Evolutionary conservation across 2,113 vertebrate genomes (phyloP), one percentile per base, ranked within the genome.

Genomic region (Trinectes maculatus): DNA sequence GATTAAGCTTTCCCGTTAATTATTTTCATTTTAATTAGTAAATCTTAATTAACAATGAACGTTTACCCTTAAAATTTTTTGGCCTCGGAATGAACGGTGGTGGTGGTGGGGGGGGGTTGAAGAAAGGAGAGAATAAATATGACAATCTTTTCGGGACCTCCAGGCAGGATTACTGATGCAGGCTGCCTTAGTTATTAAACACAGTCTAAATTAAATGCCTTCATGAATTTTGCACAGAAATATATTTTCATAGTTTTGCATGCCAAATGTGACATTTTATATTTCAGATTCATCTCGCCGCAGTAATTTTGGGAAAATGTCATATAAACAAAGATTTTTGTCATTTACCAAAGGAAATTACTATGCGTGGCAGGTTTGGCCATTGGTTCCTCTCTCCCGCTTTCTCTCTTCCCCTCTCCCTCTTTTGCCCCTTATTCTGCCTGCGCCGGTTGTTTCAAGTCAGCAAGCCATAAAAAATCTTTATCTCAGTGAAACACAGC

Each of bases 401-500:
- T 79, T 33, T 77, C 59, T 75, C 40, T 79, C 58, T 65, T 59
- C 72, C 72, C 90, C 93, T 82, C 83, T 81, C 79, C 66, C 86
- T 86, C 71, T 78, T 85, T 87, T 84, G 71, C 85, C 77, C 83
- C 83, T 77, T 82, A 83, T 93, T 93, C 93, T 95, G 92, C 94
- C 93, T 97, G 92, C 91, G 91, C 93, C 93, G 93, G 93, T 95
- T 97, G 96, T 95, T 98, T 98, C 95, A 97, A 98, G 96, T 96
- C 96, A 97, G 96, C 95, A 97, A 98, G 96, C 96, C 96, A 98
- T 99, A 98, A 98, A 98, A 98, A 97, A 96, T 98, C 96, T 99
- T 99, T 98, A 98, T 99, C 98, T 98, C 96, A 95, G 95, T 94
- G 96, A 98, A 99, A 99, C 98, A 98, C 98, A 98, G 96, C 97